Percentiles rank a stretch among this genome's conserved stretches.
These are phyloP conservation scores for Alethe castanea DNA, from an alignment of 2,113 vertebrate genomes.

Conservation along the genomic window DNA sequence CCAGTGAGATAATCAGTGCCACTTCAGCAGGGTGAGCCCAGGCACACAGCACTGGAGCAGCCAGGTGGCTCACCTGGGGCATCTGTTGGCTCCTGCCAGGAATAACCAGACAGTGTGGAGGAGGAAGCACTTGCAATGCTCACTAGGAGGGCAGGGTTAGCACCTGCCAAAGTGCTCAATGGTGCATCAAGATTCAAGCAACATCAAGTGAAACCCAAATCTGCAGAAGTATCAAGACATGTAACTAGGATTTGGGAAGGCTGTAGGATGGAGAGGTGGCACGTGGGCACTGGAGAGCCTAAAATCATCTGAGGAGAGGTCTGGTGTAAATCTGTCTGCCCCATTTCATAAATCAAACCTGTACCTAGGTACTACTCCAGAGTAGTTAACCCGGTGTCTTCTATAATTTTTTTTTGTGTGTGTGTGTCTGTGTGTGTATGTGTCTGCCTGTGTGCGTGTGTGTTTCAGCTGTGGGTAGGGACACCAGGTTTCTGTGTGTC, in stretches of 20 bases:
- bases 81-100: neutral
- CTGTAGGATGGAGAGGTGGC: neutral
- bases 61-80: neutral
- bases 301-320: neutral
- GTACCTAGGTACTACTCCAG: neutral
- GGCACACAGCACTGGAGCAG: neutral
- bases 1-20: neutral
- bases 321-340: neutral
- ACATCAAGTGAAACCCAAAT: neutral
- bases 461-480: neutral
- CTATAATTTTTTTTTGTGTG: neutral
- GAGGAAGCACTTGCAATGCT: neutral
- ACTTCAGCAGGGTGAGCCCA: constrained; percentile 28
- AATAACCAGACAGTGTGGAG: neutral
- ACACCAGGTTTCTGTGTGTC: neutral
- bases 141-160: neutral
- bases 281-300: neutral
- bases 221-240: neutral
- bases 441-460: too few relatives aligned
- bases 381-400: neutral
- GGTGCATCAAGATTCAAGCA: neutral
- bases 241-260: neutral
- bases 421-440: neutral
- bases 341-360: neutral
- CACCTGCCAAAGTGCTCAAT: neutral